Conservation (phyloP, 2,113 vertebrate species). For the Scomber japonicus region DNA sequence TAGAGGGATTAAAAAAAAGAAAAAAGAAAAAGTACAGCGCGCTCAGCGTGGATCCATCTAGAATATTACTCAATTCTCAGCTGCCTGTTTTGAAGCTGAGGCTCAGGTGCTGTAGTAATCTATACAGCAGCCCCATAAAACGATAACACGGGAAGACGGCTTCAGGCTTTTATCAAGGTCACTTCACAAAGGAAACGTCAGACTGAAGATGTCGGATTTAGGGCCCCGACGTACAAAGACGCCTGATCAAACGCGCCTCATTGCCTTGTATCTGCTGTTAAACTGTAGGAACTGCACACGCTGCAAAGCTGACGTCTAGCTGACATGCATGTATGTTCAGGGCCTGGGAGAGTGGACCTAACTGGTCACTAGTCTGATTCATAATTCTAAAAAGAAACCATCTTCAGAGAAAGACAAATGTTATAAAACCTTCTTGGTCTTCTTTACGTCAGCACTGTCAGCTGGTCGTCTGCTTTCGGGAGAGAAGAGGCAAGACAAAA, state of each 20-base stretch:
- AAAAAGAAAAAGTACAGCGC: constrained; percentile 18
- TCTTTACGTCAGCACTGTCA: neutral
- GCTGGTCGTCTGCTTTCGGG: neutral
- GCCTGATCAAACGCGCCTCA: neutral
- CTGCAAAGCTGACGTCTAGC: neutral
- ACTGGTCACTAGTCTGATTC: neutral
- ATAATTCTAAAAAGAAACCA: neutral
- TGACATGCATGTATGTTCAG: no score
- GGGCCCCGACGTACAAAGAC: neutral
- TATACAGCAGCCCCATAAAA: constrained; percentile 21
- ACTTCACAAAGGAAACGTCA: no score
- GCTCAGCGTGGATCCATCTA: constrained; percentile 48
- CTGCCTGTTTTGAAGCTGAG: constrained; percentile 23
- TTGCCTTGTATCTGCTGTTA: neutral
- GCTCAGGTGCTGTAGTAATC: constrained; percentile 28
- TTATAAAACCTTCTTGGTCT: neutral
- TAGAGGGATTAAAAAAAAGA: constrained; percentile 43
- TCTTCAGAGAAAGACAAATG: neutral
- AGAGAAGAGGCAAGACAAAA: neutral
- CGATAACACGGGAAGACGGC: neutral
- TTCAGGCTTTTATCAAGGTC: no score
- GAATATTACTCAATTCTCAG: constrained; percentile 64
- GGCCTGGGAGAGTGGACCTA: no score
- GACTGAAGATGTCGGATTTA: neutral
- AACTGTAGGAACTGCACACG: neutral